Base-by-base conservation (phyloP, 1,140 invertebrate genomes). In the Scaptodrosophila lebanonensis region DNA sequence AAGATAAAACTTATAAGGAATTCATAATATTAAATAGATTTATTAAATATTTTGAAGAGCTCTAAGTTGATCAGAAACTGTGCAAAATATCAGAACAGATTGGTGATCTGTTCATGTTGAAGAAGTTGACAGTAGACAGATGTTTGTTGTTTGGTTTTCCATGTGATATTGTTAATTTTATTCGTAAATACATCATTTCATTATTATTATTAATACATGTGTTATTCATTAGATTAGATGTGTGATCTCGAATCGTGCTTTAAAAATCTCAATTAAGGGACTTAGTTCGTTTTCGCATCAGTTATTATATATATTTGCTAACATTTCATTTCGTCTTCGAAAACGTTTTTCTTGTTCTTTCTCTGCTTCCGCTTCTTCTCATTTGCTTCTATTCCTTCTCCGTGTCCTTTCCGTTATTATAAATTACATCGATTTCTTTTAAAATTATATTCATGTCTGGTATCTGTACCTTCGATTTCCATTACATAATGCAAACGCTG, bases 111-210 rank as follows among this genome's bases (percentile, higher is more conserved):
- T n/a, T n/a, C n/a, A n/a, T n/a, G n/a, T 30, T 30, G 7, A 30
- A 30, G 29, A n/a, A 15, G 11, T 30, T 32, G 15, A 27, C 15
- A 49, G 32, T 4, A 2, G 12, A 49, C 8, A 36, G 16, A 49
- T 30, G 58, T 8, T 48, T 43, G 12, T 61, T 61, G n/a, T 36
- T 44, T 7, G 22, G 47, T 42, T 61, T 48, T 5, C 58, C 76
- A 61, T 77, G 83, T 59, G 83, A 83, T 71, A 85, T 65, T 66
- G 83, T 79, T 61, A 77, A 68, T 51, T 85, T 66, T 66, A 65
- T 73, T 79, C 73, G 64, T 85, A 71, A 62, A 68, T 75, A 83
- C 83, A 85, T 85, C 60, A 71, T 77, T 77, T 77, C 64, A 79
- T 77, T 52, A 59, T 45, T 54, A 57, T 57, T 72, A 72, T 77